Conservation (phyloP, 2,888 invertebrate genomes). For the Neoitamus cyanurus region DNA sequence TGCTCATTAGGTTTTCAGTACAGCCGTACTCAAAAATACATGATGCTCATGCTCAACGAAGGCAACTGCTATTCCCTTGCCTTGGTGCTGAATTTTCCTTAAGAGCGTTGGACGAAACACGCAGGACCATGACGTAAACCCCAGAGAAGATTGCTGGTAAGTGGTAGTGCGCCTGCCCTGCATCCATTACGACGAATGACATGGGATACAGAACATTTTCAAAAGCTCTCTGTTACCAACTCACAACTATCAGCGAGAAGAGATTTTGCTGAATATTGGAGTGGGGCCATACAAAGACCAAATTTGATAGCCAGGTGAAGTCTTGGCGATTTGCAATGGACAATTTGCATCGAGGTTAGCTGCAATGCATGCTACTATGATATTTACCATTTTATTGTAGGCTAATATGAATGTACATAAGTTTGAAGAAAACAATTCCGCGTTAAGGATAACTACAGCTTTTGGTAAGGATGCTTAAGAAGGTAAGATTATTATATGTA, state of each 20-base stretch:
- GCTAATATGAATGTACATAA: background rate
- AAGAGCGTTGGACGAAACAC: background rate
- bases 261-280: background rate
- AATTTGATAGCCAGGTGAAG: background rate
- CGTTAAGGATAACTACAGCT: no score
- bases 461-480: no score
- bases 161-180: background rate
- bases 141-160: background rate
- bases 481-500: no score
- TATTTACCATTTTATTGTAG: background rate
- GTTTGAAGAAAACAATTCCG: no score
- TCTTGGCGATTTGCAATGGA: background rate
- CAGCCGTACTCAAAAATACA: background rate
- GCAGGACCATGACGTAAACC: conserved; percentile 18
- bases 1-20: conserved; percentile 15
- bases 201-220: background rate
- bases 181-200: background rate
- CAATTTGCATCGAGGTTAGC: background rate
- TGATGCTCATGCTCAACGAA: background rate
- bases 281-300: background rate
- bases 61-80: conserved; percentile 13
- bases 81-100: background rate
- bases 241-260: background rate
- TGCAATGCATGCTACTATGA: background rate
- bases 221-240: background rate